Conservation (phyloP, 1,140 invertebrate genomes). For the Pseudomyrmex concolor region DNA sequence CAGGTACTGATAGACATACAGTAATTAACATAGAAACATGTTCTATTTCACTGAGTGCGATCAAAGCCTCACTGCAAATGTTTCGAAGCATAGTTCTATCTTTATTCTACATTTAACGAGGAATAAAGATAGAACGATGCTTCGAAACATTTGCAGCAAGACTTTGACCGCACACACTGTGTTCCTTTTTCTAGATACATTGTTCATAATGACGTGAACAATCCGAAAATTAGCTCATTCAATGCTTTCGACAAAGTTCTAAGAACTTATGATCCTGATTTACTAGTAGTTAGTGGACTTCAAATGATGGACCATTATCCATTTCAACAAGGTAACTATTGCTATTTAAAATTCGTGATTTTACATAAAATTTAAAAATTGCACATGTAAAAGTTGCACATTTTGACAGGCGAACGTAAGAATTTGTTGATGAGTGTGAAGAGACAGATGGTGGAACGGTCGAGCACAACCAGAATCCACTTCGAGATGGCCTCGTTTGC, state of each 20-base stretch:
- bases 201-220: slow-evolving; percentile 93
- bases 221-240: slow-evolving; percentile 91
- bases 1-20: slow-evolving; percentile 83
- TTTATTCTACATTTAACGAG: no score
- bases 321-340: slow-evolving; percentile 86
- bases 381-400: background rate
- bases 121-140: no score
- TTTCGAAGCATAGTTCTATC: no score
- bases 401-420: slow-evolving; percentile 86
- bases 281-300: slow-evolving; percentile 93
- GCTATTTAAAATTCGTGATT: background rate
- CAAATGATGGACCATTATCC: slow-evolving; percentile 97
- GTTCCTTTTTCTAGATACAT: slow-evolving; percentile 88
- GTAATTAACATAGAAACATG: background rate
- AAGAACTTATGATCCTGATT: slow-evolving; percentile 88
- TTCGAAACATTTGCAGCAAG: no score
- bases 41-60: slow-evolving; percentile 14
- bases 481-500: slow-evolving; percentile 96
- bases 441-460: slow-evolving; percentile 88
- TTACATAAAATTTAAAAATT: background rate
- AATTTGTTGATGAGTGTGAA: slow-evolving; percentile 89
- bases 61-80: no score
- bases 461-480: slow-evolving; percentile 89
- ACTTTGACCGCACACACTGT: no score
- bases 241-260: slow-evolving; percentile 89